Evolutionary conservation across 2,113 vertebrate species (phyloP).

Genomic region (Sylvia atricapilla): DNA sequence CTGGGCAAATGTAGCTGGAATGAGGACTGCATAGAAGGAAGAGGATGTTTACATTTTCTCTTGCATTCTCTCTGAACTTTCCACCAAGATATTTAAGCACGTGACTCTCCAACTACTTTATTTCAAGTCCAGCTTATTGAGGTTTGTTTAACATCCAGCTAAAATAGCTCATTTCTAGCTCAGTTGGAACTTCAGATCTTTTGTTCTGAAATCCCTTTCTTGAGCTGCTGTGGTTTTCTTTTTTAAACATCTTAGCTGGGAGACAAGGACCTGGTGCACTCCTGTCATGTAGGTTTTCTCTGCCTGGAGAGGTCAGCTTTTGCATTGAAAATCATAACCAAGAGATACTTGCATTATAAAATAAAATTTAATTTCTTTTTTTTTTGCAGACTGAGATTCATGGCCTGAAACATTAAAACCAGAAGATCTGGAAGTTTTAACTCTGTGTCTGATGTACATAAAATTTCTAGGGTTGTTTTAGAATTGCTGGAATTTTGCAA

Average conservation of each 20-base stretch:
- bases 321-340: background rate
- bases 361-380: background rate
- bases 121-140: slow-evolving; percentile 16
- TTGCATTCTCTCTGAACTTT: background rate
- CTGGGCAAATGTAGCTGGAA: background rate
- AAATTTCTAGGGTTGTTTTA: background rate
- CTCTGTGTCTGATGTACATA: background rate
- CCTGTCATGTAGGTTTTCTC: background rate
- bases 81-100: background rate
- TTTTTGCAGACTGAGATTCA: background rate
- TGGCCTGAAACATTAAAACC: background rate
- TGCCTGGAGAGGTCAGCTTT: background rate
- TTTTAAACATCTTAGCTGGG: background rate
- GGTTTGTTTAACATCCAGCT: slow-evolving; percentile 34
- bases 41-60: background rate
- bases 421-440: background rate
- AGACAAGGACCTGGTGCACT: background rate
- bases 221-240: background rate
- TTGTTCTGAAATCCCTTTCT: slow-evolving; percentile 18
- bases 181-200: slow-evolving; percentile 11
- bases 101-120: background rate
- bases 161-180: background rate
- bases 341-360: background rate
- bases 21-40: background rate
- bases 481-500: background rate